These are phyloP conservation scores for Doryteuthis pealeii DNA, from an alignment of 1,140 invertebrate species.

Conservation along the genomic window DNA sequence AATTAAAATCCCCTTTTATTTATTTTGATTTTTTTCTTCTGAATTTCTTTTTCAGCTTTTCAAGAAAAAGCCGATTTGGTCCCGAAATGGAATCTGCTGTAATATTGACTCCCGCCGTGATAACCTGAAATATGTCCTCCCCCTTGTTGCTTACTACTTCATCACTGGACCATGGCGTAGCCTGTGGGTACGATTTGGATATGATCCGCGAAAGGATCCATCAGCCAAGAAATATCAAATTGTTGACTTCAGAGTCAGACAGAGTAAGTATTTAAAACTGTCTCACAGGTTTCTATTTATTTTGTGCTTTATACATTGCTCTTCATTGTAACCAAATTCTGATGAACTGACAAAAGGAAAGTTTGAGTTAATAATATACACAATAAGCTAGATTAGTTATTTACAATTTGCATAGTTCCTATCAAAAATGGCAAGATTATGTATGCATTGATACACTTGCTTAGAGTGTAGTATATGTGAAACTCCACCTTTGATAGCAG, in stretches of 20 bases:
- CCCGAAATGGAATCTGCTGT: slow-evolving; percentile 72
- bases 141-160: slow-evolving; percentile 81
- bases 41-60: slow-evolving; percentile 33
- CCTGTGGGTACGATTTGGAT: slow-evolving; percentile 82
- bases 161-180: slow-evolving; percentile 84
- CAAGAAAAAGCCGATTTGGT: slow-evolving; percentile 79
- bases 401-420: too few species aligned
- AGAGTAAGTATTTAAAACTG: slow-evolving; percentile 47
- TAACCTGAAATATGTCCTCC: slow-evolving; percentile 76
- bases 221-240: slow-evolving; percentile 79
- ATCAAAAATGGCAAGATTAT: too few species aligned
- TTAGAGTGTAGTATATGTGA: too few species aligned
- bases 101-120: slow-evolving; percentile 57
- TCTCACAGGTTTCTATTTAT: neutral
- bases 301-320: too few species aligned
- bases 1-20: too few species aligned
- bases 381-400: too few species aligned
- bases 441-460: too few species aligned
- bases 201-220: slow-evolving; percentile 82
- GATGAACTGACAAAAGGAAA: too few species aligned
- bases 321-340: too few species aligned
- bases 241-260: slow-evolving; percentile 80
- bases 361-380: too few species aligned
- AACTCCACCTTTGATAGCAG: too few species aligned
- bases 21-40: too few species aligned